Conservation (phyloP, 2,888 invertebrate genomes). For the Sphinx pinastri region DNA sequence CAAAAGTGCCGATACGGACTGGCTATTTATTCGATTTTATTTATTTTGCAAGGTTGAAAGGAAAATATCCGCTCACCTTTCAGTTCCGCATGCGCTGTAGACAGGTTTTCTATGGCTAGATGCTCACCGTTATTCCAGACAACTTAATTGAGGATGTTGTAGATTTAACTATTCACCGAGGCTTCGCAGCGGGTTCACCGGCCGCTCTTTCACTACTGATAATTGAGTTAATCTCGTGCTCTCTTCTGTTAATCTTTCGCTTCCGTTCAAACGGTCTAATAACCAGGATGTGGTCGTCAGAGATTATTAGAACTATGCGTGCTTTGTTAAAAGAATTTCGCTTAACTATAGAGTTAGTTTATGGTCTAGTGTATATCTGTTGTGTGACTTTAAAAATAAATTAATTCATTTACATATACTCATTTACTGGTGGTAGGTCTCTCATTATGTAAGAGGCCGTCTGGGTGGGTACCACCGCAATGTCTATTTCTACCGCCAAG, state of each 20-base stretch:
- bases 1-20: too few relatives aligned
- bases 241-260: constrained; percentile 12
- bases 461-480: too few relatives aligned
- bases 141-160: constrained; percentile 20
- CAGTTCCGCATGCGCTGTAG: not conserved
- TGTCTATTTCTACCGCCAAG: too few relatives aligned
- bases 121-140: constrained; percentile 17
- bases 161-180: constrained; percentile 21
- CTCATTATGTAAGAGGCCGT: too few relatives aligned
- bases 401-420: too few relatives aligned
- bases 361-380: too few relatives aligned
- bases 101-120: not conserved
- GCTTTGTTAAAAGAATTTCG: too few relatives aligned
- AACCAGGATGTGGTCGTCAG: not conserved
- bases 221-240: constrained; percentile 15
- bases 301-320: not conserved
- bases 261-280: constrained; percentile 7
- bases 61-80: not conserved
- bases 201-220: not conserved
- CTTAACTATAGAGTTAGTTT: too few relatives aligned
- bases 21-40: too few relatives aligned
- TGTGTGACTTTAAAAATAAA: too few relatives aligned
- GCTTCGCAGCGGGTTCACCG: constrained; percentile 6
- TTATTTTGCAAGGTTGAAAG: too few relatives aligned
- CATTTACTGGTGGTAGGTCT: too few relatives aligned